phyloP scores from a whole-genome alignment of 2,888 invertebrate genomes.

The Papilio demoleus region DNA sequence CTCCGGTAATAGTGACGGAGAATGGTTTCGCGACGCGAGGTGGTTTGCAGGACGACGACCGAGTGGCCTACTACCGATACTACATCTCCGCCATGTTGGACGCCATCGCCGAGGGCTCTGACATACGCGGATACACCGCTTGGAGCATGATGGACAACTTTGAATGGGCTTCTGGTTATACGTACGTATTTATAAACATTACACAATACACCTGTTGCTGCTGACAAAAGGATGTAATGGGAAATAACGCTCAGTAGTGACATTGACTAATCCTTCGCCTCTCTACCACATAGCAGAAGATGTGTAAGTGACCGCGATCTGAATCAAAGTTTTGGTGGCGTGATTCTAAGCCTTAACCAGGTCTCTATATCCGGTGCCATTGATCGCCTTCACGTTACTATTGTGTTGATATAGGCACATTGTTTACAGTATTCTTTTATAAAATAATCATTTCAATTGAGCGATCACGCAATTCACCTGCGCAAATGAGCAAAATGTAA shows the following conservation, averaged over 20 bases:
- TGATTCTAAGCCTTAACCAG: too few species aligned
- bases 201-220: too few species aligned
- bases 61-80: constrained; percentile 62
- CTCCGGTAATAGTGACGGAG: constrained; percentile 81
- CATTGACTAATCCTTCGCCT: neutral
- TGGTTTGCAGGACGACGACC: constrained; percentile 64
- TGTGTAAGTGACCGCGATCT: neutral
- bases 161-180: constrained; percentile 83
- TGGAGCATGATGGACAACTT: constrained; percentile 86
- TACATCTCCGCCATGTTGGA: constrained; percentile 66
- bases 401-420: neutral
- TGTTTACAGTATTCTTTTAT: too few species aligned
- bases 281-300: neutral
- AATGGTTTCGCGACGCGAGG: constrained; percentile 66
- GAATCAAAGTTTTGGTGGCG: neutral
- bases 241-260: neutral
- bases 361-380: too few species aligned
- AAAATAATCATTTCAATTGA: neutral
- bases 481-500: neutral
- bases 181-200: constrained; percentile 55
- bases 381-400: neutral
- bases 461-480: neutral
- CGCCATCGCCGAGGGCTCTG: constrained; percentile 67
- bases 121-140: constrained; percentile 75
- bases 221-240: neutral